Base-by-base conservation (phyloP, 2,797 vertebrate genomes). In the Pempheris klunzingeri region DNA sequence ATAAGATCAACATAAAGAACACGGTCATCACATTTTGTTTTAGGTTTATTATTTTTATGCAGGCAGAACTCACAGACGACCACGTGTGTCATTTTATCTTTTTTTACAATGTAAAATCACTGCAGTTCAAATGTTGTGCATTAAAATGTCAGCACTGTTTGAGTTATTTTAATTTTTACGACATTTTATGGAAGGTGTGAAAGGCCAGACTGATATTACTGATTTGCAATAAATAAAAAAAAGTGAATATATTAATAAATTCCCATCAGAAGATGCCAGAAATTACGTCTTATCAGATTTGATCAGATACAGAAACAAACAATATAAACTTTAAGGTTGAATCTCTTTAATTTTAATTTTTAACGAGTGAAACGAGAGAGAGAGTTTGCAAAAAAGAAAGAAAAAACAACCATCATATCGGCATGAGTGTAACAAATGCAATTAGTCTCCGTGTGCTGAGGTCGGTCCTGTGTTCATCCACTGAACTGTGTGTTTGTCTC, bases 401-500 rank as follows among this genome's bases (percentile, higher is more conserved):
- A 46, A 38, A 39, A 43, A 43, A n/a, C 53, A 55, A 3, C 13
- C 14, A 14, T 64, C 58, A 12, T n/a, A 44, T 36, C 0, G 47
- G 58, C 68, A 54, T 68, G 69, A 66, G 71, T 72, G 67, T 64
- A 46, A 18, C 26, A 49, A n/a, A 49, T 22, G 60, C 74, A 28
- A 5, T 26, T 0, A 24, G 64, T 65, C 12, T 71, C n/a, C 14
- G 3, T 52, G 80, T 82, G 7, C 57, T 38, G 63, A 47, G 70
- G 12, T 71, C 54, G 8, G 64, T 84, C 17, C 49, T 74, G 81
- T 84, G 7, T 71, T 60, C 43, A 28, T 36, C 36, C 68, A 52
- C 57, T 71, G 53, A 62, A 41, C 58, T 59, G 80, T 84, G 78
- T 76, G 76, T 75, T 58, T 53, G 78, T 80, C 61, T 79, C 58